A percentile compares a stretch with the other conserved stretches of the same genome.
Evolutionary conservation across 92 coral and sea anemone genomes (phyloP).

Genomic region (Nematostella vectensis): DNA sequence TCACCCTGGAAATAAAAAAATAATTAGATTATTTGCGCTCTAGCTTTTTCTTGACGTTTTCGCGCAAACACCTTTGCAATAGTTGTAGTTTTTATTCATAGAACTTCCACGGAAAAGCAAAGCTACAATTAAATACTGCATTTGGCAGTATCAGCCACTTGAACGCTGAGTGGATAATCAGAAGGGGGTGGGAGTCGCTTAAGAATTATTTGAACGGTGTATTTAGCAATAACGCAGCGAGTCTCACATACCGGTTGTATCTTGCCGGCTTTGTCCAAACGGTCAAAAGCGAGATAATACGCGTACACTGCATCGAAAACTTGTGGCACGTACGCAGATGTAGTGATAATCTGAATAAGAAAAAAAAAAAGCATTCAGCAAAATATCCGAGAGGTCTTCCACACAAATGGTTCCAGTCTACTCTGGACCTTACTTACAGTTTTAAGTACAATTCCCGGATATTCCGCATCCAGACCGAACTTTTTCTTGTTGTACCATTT

Average conservation of each 20-base stretch:
- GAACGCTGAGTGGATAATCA: no score
- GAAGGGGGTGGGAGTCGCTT: no score
- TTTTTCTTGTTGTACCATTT: constrained; percentile 56
- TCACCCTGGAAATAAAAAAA: constrained; percentile 51
- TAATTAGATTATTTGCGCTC: not conserved
- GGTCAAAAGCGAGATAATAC: constrained; percentile 78
- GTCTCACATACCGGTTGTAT: constrained; percentile 77
- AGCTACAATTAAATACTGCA: no score
- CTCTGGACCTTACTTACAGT: not conserved
- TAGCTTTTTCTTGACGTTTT: not conserved
- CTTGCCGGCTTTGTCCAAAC: constrained; percentile 73
- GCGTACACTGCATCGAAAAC: constrained; percentile 97
- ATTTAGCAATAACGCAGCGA: no score
- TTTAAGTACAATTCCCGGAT: constrained; percentile 56
- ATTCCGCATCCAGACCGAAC: constrained; percentile 22
- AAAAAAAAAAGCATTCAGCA: not conserved
- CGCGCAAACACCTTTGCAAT: no score
- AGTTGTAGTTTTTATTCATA: not conserved
- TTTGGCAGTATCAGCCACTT: no score
- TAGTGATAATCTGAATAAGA: constrained; percentile 40
- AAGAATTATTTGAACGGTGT: no score
- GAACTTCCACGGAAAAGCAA: no score
- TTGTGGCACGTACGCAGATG: constrained; percentile 87
- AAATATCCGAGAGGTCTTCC: not conserved
- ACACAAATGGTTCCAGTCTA: not conserved